Base-by-base conservation (phyloP, 2,888 invertebrate species). In the Merodon equestris region DNA sequence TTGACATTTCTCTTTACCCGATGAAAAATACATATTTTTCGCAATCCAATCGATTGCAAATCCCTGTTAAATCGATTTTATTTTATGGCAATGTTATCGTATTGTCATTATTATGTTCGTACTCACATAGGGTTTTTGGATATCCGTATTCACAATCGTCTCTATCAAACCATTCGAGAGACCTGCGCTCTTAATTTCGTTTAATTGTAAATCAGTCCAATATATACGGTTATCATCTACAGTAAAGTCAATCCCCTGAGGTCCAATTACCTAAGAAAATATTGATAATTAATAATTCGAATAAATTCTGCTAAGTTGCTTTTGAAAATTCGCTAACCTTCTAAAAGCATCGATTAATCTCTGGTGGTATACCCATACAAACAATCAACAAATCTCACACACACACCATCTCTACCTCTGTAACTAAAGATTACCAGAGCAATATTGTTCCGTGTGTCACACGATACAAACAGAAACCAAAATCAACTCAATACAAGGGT, bases 1-100 rank as follows among this genome's bases (percentile, higher is more conserved):
- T 82, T 90, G 90, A 61, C 89, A 90, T 19, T 86, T 84, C 2
- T 84, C 86, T 66, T 89, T 90, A 9, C 92, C 89, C 0, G 92
- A 91, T 0, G 93, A 92, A 86, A 95, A 92, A 64, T 86, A 89
- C 87, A 89, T 87, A 51, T 86, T 86, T 50, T 92, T 90, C 13
- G 95, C 94, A 71, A 94, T 91, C 94, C 95, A 95, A 90, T 97
- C 96, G 70, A 96, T 91, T 40, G 95, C 95, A 86, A 97, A 91
- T 1, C 94, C 96, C 82, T 83, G 13, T 17, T 72, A 40, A 53
- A 7, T 18, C 9, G 10, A 14, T n/a, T 40, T 1, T 19, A 3
- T 18, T 27, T 14, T 3, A 9, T 1, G 53, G 61, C 53, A 75
- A 42, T 19, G 15, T 9, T 12, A 17, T 4, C 7, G 2, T 27